Percentiles rank a stretch among this genome's conserved stretches.
Evolutionary conservation across 2,888 invertebrate species (phyloP).

Genomic region (Acrocyrtus sp.): DNA sequence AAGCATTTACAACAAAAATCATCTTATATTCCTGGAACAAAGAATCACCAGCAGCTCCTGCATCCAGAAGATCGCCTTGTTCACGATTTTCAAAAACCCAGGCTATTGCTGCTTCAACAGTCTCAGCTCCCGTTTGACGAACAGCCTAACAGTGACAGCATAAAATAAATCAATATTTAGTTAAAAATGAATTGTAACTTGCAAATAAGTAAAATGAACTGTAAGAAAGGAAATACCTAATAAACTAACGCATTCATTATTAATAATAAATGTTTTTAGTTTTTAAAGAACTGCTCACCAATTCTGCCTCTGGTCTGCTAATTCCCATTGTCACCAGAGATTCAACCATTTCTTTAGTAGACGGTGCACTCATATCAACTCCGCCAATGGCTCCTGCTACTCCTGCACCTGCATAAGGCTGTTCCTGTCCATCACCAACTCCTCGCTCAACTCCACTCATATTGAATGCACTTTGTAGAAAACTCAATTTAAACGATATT

Average conservation of each 20-base stretch:
- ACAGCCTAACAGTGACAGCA: conserved; percentile 60
- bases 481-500: no score
- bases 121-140: conserved; percentile 61
- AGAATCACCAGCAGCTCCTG: conserved; percentile 43
- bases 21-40: conserved; percentile 62
- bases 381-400: conserved; percentile 44
- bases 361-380: conserved; percentile 57
- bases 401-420: conserved; percentile 41
- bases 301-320: conserved; percentile 57
- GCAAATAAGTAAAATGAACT: no score
- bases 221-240: no score
- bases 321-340: conserved; percentile 62
- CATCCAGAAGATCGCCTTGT: conserved; percentile 51
- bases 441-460: conserved; percentile 44
- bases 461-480: no score
- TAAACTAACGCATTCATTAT: no score
- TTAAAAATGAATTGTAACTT: no score
- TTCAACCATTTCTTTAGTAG: conserved; percentile 58
- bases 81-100: conserved; percentile 63
- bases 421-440: conserved; percentile 39
- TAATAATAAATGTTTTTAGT: no score
- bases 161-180: no score
- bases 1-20: conserved; percentile 62
- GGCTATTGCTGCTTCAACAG: conserved; percentile 62
- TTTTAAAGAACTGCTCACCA: conserved; percentile 51